These are phyloP conservation scores for Nemotelus pantherinus DNA, from an alignment of 2,888 invertebrate species.

Conservation along the genomic window DNA sequence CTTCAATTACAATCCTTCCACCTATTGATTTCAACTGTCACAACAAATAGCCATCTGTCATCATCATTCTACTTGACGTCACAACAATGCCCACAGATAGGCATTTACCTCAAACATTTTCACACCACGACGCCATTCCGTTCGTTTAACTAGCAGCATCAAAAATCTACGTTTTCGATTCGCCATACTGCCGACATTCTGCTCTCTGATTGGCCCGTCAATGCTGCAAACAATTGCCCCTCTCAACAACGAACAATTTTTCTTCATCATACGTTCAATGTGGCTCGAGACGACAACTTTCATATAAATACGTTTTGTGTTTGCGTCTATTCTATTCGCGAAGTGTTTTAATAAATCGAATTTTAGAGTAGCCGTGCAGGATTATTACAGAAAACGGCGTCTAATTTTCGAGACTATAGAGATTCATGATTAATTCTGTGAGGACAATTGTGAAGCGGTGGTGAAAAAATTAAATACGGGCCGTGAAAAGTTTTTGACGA, in stretches of 20 bases:
- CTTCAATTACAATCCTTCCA: background rate
- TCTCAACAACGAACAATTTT: constrained; percentile 47
- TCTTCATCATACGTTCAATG: constrained; percentile 3
- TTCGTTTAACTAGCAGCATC: constrained; percentile 37
- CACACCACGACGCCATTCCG: constrained; percentile 26
- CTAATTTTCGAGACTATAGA: no score
- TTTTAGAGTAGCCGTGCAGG: no score
- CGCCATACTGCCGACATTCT: constrained; percentile 21
- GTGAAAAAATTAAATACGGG: no score
- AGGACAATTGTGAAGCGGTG: no score
- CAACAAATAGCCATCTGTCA: background rate
- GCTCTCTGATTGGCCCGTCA: constrained; percentile 18
- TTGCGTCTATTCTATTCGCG: constrained; percentile 44
- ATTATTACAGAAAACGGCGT: no score
- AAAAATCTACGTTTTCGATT: constrained; percentile 18
- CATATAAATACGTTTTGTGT: constrained; percentile 35
- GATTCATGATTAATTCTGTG: no score
- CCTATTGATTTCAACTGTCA: no score
- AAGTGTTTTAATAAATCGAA: constrained; percentile 17
- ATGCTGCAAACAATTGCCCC: constrained; percentile 12
- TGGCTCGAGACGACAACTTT: constrained; percentile 35
- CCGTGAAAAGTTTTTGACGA: no score
- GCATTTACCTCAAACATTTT: constrained; percentile 59
- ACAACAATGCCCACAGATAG: constrained; percentile 50
- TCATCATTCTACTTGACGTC: background rate